Evolutionary conservation across 2,113 vertebrate genomes (phyloP), one percentile per base, ranked within the genome.

Genomic region (Oryctolagus cuniculus): DNA sequence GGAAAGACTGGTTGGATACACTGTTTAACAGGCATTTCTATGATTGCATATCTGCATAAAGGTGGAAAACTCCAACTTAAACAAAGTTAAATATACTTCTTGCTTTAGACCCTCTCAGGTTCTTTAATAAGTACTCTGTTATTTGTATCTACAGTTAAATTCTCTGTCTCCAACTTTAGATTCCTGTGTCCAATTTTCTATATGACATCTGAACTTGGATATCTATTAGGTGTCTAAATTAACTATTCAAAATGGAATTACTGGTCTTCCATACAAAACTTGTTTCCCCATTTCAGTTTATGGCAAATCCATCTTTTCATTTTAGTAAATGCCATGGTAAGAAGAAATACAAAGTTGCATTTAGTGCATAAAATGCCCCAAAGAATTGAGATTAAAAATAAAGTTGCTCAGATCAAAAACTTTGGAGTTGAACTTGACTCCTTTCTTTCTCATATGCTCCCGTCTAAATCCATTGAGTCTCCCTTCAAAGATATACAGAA

Each of bases 371-470:
- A 91, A 89, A 64, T 94, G 29, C 38, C 6, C 75, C 55, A 64
- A 82, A 51, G 31, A 38, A 53, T 64, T 78, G 49, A 69, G 53
- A 69, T 87, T 79, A 84, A 84, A 90, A 80, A 63, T 69, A 86
- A 73, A 85, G n/a, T 67, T 80, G 51, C 24, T 64, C 44, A 91
- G 70, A n/a, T 96, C n/a, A 66, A 61, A 86, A 81, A 72, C 58
- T 4, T 21, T 74, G 51, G 58, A 15, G 9, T 78, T 36, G 38
- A 66, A 27, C 10, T 51, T 67, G 34, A 72, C n/a, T 22, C 4
- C 44, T 61, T 49, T 69, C 36, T 31, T 69, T 61, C 58, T 89
- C 36, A 27, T 78, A 0, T 73, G 4, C 8, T 34, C 5, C 86
- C 10, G 53, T 34, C 34, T 21, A 44, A 12, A 51, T 19, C 22